These are phyloP conservation scores for Rhopilema esculentum DNA, from an alignment of 30 jellyfish, hydroid and myxozoan genomes.

Conservation along the genomic window DNA sequence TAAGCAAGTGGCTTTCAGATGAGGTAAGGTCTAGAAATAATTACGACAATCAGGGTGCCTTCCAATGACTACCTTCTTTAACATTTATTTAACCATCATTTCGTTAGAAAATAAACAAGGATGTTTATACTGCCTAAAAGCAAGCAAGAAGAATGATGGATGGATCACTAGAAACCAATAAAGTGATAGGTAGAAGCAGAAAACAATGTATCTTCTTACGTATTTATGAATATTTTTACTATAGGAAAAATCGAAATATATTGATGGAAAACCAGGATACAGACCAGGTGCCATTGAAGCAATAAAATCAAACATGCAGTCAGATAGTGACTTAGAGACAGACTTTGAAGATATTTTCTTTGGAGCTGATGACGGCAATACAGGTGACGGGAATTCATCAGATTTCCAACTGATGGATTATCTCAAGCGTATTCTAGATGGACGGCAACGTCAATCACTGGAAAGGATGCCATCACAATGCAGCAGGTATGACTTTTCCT, in stretches of 20 bases:
- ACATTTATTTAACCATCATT: no score
- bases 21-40: background rate
- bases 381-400: background rate
- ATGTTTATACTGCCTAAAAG: no score
- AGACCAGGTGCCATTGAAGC: background rate
- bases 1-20: background rate
- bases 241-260: background rate
- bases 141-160: no score
- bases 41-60: no score
- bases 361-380: background rate
- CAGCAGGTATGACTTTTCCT: background rate
- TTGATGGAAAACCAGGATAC: background rate
- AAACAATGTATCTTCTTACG: background rate
- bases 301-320: background rate
- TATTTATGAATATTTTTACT: background rate
- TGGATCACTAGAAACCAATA: no score
- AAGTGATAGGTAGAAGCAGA: background rate
- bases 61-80: no score
- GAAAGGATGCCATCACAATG: background rate
- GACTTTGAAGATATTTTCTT: conserved; percentile 7
- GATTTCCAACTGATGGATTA: background rate
- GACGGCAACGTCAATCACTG: background rate
- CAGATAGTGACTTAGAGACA: background rate
- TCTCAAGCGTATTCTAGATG: background rate
- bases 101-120: no score